Conservation (phyloP, 2,888 invertebrate species). For the Lymantria dispar region DNA sequence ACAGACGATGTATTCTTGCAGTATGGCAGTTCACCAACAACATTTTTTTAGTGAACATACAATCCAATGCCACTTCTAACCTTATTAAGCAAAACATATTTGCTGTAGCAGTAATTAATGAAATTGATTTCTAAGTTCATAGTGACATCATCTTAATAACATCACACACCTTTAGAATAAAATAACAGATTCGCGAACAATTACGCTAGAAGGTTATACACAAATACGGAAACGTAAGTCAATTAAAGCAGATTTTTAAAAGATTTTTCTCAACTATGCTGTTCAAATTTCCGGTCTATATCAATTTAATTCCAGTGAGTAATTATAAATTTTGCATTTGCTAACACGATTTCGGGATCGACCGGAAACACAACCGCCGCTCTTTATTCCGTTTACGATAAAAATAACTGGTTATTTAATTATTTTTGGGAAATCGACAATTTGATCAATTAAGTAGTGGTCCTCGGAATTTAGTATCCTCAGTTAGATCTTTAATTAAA, state of each 20-base stretch:
- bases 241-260: constrained; percentile 19
- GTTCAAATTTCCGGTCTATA: constrained; percentile 24
- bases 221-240: constrained; percentile 19
- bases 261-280: constrained; percentile 18
- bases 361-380: constrained; percentile 2
- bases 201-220: constrained; percentile 22
- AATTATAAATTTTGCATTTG: constrained; percentile 23
- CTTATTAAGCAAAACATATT: too few species aligned
- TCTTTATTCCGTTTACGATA: constrained; percentile 3
- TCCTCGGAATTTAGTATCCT: constrained; percentile 1
- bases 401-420: constrained; percentile 1
- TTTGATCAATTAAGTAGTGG: constrained; percentile 8
- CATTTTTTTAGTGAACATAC: too few species aligned
- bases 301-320: constrained; percentile 20
- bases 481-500: not conserved
- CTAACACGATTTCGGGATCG: constrained; percentile 16
- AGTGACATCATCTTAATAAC: not conserved
- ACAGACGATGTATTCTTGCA: too few species aligned
- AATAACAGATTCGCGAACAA: constrained; percentile 14
- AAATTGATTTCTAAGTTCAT: not conserved
- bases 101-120: not conserved
- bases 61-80: too few species aligned
- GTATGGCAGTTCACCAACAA: too few species aligned
- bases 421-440: constrained; percentile 4
- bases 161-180: not conserved